Evolutionary conservation across 1,140 invertebrate genomes (phyloP).

Genomic region (Tetramorium simillimum): DNA sequence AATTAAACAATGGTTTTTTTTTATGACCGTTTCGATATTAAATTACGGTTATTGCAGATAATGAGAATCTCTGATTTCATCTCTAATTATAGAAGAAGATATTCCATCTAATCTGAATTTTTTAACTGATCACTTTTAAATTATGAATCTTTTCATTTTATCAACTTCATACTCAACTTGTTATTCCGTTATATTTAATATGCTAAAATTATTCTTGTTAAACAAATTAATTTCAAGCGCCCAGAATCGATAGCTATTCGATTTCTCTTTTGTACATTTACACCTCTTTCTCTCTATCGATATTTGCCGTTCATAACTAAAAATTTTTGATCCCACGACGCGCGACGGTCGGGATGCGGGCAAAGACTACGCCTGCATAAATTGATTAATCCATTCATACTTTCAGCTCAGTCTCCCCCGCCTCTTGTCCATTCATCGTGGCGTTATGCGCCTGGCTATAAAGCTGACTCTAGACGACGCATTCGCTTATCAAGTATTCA

Average conservation of each 20-base stretch:
- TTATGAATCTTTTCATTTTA: not conserved
- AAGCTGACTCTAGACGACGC: constrained; percentile 20
- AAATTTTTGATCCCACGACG: constrained; percentile 49
- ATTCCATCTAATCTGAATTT: not conserved
- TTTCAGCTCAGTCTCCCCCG: constrained; percentile 55
- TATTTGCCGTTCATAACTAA: constrained; percentile 45
- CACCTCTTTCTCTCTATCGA: constrained; percentile 7
- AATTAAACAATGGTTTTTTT: not conserved
- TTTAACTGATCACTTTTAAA: not conserved
- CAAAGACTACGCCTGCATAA: constrained; percentile 66
- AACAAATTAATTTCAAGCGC: not conserved
- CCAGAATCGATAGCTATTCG: not conserved
- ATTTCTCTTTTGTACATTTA: constrained; percentile 7
- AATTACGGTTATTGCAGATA: not conserved
- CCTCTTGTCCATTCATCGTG: constrained; percentile 59
- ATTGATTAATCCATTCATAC: constrained; percentile 74
- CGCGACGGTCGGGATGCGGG: constrained; percentile 53
- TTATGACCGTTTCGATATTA: not conserved
- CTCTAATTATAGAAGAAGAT: not conserved
- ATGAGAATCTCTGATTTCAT: not conserved
- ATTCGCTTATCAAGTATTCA: constrained; percentile 30
- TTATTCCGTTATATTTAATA: not conserved
- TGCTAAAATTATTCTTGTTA: not conserved
- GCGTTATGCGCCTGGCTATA: constrained; percentile 45
- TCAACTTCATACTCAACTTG: not conserved